A percentile compares a stretch with the other conserved stretches of the same genome.
Conservation (phyloP, 2,797 vertebrate genomes). For the Tinamus major region DNA sequence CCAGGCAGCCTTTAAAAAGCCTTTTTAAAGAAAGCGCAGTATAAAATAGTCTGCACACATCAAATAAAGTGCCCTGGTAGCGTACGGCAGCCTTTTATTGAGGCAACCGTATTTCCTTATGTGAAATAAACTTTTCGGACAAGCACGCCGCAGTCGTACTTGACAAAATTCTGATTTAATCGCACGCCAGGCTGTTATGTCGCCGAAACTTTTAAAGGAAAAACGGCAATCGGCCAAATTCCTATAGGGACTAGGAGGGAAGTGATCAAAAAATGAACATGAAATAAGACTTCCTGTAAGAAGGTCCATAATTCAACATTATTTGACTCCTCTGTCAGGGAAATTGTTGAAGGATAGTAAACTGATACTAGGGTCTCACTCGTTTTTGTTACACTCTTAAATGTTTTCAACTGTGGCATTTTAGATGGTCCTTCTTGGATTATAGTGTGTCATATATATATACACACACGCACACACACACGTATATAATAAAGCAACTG, state of each 20-base stretch:
- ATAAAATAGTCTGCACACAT: conserved; percentile 21
- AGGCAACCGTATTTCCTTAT: conserved; percentile 48
- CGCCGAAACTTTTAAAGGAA: conserved; percentile 73
- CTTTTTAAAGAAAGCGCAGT: not conserved
- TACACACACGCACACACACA: not conserved
- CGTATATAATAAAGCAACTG: conserved; percentile 65
- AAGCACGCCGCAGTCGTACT: conserved; percentile 40
- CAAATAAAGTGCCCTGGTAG: conserved; percentile 44
- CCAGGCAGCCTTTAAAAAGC: not conserved
- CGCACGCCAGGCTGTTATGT: conserved; percentile 26
- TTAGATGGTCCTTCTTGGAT: conserved; percentile 67
- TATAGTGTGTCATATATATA: conserved; percentile 61
- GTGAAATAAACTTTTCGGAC: conserved; percentile 67
- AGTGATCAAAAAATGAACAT: conserved; percentile 81
- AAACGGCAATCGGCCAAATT: conserved; percentile 72
- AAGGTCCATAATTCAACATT: conserved; percentile 83
- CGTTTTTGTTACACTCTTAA: conserved; percentile 80
- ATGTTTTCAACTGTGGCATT: conserved; percentile 77
- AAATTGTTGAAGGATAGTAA: conserved; percentile 82
- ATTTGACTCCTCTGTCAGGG: conserved; percentile 81
- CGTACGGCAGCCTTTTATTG: not conserved
- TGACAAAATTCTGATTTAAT: conserved; percentile 74
- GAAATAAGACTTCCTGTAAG: conserved; percentile 81
- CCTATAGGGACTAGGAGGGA: conserved; percentile 73
- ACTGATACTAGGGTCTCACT: conserved; percentile 74